Evolutionary conservation across 2,113 vertebrate species (phyloP), one percentile per base, ranked within the genome.

Genomic region (Pteropus alecto): DNA sequence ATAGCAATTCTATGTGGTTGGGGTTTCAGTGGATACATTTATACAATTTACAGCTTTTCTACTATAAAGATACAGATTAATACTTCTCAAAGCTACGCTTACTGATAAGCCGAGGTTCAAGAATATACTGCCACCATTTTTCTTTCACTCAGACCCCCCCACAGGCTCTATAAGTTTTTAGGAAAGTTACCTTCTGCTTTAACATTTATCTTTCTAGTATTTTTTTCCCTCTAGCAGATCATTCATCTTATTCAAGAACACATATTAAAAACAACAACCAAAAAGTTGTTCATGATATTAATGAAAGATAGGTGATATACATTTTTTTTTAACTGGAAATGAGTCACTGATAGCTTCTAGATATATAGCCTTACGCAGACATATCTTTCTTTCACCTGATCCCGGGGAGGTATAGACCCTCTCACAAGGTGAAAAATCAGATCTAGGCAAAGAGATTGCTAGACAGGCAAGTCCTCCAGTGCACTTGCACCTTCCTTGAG

Each of bases 361-460:
- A 79, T 79, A 26, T 12, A 58, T 78, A 81, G 46, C 16, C 13
- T 81, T 74, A 77, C 33, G 33, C 14, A 43, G 41, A 61, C 38
- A 54, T 54, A 35, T 70, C 22, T 87, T 88, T 74, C 77, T 83
- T 83, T 88, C 41, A 26, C 54, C 24, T 48, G 18, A 92, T 77
- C 14, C 77, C 22, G 22, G 22, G 67, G 48, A 94, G 18, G 10
- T 68, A 51, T 35, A 70, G 28, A 22, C 61, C 61, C 56, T 70
- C 41, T 77, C 35, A 70, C n/a, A 61, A 70, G 35, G 54, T 83
- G 70, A 96, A 94, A 94, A 94, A 84, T 78, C 24, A 10, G 33
- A 56, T 85, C 63, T 41, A 88, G 48, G 56, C 26, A 41, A n/a
- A 92, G 33, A 65, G 73, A 71, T 60, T 56, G 33, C 41, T 70